Evolutionary conservation across 2,888 invertebrate genomes (phyloP).

Genomic region (Dasypolia templi): DNA sequence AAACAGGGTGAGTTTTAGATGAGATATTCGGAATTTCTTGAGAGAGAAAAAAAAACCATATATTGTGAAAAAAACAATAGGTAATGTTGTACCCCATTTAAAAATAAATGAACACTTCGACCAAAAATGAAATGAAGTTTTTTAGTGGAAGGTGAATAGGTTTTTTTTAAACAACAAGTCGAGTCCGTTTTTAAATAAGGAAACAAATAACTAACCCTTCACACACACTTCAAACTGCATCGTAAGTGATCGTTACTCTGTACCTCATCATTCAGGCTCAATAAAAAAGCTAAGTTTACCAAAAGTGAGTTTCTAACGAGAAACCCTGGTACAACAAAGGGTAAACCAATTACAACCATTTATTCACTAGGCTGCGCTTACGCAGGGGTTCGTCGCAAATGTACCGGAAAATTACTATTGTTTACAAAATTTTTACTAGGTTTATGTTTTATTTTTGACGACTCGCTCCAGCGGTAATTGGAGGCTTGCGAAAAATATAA

Average conservation of each 20-base stretch:
- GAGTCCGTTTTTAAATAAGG: too few relatives aligned
- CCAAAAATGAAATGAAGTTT: neutral
- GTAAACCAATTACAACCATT: conserved; percentile 73
- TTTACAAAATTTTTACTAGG: conserved; percentile 84
- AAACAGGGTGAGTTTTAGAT: conserved; percentile 1
- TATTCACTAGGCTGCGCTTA: conserved; percentile 73
- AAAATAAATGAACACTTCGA: neutral
- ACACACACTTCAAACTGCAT: neutral
- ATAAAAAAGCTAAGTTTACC: neutral
- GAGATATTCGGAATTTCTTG: neutral
- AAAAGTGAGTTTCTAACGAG: conserved; percentile 24
- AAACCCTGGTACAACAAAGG: conserved; percentile 60
- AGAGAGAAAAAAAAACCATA: neutral
- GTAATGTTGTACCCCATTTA: rapidly evolving
- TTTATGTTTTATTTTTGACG: conserved; percentile 36
- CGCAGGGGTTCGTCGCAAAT: conserved; percentile 80
- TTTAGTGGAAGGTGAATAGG: too few relatives aligned
- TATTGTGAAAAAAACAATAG: neutral
- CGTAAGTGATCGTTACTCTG: neutral
- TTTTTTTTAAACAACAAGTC: too few relatives aligned
- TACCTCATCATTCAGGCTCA: too few relatives aligned
- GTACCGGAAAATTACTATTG: conserved; percentile 88
- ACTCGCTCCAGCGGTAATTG: conserved; percentile 67
- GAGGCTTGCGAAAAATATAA: conserved; percentile 69
- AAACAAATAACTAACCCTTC: neutral